Evolutionary conservation across 1,140 invertebrate genomes (phyloP).

Genomic region (Sminthurinus signatus): DNA sequence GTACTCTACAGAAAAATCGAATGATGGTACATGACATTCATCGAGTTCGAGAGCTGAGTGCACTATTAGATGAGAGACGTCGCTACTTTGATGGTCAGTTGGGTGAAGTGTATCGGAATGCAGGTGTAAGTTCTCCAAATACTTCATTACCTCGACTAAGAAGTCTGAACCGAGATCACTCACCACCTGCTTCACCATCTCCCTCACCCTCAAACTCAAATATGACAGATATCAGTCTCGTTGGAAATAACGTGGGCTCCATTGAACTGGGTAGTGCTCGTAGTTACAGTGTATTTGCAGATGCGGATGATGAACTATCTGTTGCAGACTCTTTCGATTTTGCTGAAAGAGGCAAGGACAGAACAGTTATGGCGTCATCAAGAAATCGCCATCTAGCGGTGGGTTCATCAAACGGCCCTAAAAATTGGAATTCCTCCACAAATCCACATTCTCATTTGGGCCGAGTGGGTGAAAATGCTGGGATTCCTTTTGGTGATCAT

Average conservation of each 20-base stretch:
- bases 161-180: neutral
- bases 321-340: constrained; percentile 2
- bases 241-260: neutral
- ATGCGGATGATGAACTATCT: constrained; percentile 5
- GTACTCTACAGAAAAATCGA: constrained; percentile 2
- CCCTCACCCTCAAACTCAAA: neutral
- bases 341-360: neutral
- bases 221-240: neutral
- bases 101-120: constrained; percentile 8
- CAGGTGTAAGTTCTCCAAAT: constrained; percentile 3
- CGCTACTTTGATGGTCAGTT: constrained; percentile 12
- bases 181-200: neutral
- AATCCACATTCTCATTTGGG: no score
- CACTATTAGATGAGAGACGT: neutral
- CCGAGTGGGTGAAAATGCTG: no score
- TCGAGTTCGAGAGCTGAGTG: constrained; percentile 6
- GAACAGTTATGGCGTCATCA: no score
- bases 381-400: no score
- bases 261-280: neutral
- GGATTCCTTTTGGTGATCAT: no score
- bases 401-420: no score
- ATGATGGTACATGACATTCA: constrained; percentile 10
- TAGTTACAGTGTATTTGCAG: constrained; percentile 8
- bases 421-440: neutral
- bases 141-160: neutral